phyloP scores from a whole-genome alignment of 2,888 invertebrate species.

The Patella depressa region DNA sequence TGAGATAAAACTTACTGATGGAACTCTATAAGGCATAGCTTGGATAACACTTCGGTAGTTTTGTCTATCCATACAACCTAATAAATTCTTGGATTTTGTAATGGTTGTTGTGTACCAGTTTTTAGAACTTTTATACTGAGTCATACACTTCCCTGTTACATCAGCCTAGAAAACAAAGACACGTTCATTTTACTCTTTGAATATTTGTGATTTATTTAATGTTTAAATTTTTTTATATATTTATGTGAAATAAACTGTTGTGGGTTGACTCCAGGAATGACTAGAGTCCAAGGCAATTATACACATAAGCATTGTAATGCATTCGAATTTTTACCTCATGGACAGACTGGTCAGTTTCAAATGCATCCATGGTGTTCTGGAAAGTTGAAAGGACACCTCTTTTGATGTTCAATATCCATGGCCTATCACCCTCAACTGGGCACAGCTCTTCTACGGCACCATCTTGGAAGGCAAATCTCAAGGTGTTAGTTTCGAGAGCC shows the following conservation, averaged over 20 bases:
- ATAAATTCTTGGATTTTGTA: conserved; percentile 65
- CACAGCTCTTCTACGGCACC: conserved; percentile 86
- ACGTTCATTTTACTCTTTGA: background rate
- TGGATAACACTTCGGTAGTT: conserved; percentile 62
- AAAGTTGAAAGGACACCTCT: conserved; percentile 88
- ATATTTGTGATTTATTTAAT: too few relatives aligned
- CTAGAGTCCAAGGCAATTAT: too few relatives aligned
- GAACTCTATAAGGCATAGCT: conserved; percentile 60
- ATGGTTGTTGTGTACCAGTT: conserved; percentile 53
- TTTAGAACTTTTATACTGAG: conserved; percentile 76
- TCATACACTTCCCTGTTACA: conserved; percentile 86
- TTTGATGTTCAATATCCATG: conserved; percentile 89
- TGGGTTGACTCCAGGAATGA: too few relatives aligned
- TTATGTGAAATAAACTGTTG: too few relatives aligned
- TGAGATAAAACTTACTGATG: conserved; percentile 59
- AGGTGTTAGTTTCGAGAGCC: conserved; percentile 80
- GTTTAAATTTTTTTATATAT: too few relatives aligned
- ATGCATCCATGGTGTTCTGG: conserved; percentile 88
- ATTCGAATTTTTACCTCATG: conserved; percentile 45
- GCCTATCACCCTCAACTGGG: conserved; percentile 83
- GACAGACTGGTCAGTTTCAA: conserved; percentile 77
- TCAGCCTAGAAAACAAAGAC: conserved; percentile 75
- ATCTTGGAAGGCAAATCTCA: conserved; percentile 84
- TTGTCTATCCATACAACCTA: conserved; percentile 62
- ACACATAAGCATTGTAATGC: too few relatives aligned